Evolutionary conservation across 1,140 invertebrate genomes (phyloP), one percentile per base, ranked within the genome.

Genomic region (Magallana gigas): DNA sequence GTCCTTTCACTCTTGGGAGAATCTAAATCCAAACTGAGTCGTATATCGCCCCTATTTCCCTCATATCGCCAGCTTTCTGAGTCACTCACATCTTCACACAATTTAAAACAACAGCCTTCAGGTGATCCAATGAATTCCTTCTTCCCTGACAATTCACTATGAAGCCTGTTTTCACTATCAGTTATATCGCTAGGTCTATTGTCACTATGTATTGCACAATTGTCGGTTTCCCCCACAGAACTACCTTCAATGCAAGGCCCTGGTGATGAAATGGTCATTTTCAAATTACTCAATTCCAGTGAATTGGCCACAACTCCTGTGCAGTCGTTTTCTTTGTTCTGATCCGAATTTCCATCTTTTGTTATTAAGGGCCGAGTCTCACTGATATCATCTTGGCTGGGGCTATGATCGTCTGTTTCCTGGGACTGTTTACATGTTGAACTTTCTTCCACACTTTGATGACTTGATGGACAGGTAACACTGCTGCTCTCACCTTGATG

Each of bases 1-100:
- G n/a, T 23, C 8, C 59, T 16, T 29, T 84, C 83, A 62, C 83
- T 84, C 36, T 84, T 84, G 12, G 83, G 83, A 11, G 83, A 84
- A 60, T 84, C 83, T 60, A 84, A 59, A 62, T 84, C 83, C 29
- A 84, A 16, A 84, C 83, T 84, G n/a, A 84, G 58, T 60, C 83
- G n/a, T n/a, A 84, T 58, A 36, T 84, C 83, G 8, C 56, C 56
- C 36, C 83, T 84, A 9, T 58, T 58, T 60, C 83, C 83, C 29
- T 84, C 83, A 23, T 84, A 60, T 29, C 59, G 36, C 83, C 83
- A 84, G 23, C 59, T 84, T 58, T 84, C 57, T 14, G 83, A 60
- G 29, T 62, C 83, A 59, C 59, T 62, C 8, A 36, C 14, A 60
- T 84, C 83, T 29, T 84, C 83, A 83, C 14, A 83, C 48, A 57